Base-by-base conservation (phyloP, 2,797 vertebrate species). In the Micropoecilia bifurca region DNA sequence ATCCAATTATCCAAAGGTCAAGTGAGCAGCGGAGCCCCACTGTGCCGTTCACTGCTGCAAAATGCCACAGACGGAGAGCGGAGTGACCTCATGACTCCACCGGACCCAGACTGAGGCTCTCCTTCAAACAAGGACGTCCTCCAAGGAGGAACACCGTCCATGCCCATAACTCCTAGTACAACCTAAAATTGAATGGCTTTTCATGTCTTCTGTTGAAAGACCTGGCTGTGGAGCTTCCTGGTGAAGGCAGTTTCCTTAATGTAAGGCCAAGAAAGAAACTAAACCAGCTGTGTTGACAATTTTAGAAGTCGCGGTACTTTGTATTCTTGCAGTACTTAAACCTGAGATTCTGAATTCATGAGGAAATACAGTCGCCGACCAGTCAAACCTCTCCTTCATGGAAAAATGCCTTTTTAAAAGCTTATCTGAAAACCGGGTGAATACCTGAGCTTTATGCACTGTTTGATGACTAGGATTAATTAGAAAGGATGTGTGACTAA, bases 1-100 rank as follows among this genome's bases (percentile, higher is more conserved):
- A 95, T 95, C 91, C 93, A 95, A 94, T 95, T 95, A 94, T 90
- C 92, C 89, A 94, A 95, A 95, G 95, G 93, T 94, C 93, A 95
- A 93, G 94, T 91, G 92, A 90, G 90, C 88, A 92, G 80, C 79
- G 79, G 14, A 88, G 92, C 89, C 88, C 90, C 85, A 88, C 87
- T 90, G 90, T 73, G 68, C 87, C 79, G 88, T 91, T 89, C 92
- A 83, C 91, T 83, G 83, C 89, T 89, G 91, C 92, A 93, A 94
- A 95, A 94, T 94, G 93, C 82, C 89, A 88, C 78, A 79, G 85
- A 84, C 33, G 33, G 83, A 83, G 85, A 90, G 91, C 84, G 22
- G 79, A 88, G 88, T 66, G 84, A 91, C 87, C 88, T 89, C 39
- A 55, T 89, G 86, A 88, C 90, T 88, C 82, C 41, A 39, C 55